A percentile compares a stretch with the other conserved stretches of the same genome.
Conservation (phyloP, 2,888 invertebrate genomes). For the Ophion slaviceki region DNA sequence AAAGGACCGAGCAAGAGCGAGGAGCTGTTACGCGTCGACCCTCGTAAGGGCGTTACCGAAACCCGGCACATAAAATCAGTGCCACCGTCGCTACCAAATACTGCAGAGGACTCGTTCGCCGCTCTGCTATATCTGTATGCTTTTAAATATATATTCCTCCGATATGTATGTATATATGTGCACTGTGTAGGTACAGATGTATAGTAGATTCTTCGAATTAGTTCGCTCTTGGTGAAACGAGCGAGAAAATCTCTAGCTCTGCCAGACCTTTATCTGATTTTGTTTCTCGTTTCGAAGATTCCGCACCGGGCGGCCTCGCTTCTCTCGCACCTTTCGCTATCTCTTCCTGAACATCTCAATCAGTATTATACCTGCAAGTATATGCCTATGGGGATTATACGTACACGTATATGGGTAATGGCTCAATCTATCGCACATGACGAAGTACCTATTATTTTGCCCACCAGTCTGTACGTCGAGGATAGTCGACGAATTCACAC, state of each 20-base stretch:
- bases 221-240: slow-evolving; percentile 57
- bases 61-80: slow-evolving; percentile 65
- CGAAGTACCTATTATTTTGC: background rate
- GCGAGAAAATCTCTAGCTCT: slow-evolving; percentile 46
- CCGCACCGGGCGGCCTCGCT: slow-evolving; percentile 44
- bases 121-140: slow-evolving; percentile 20
- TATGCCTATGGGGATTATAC: background rate
- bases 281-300: slow-evolving; percentile 65
- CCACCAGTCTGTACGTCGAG: background rate
- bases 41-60: slow-evolving; percentile 66
- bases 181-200: background rate
- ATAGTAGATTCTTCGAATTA: slow-evolving; percentile 62
- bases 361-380: slow-evolving; percentile 29
- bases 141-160: background rate
- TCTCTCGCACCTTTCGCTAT: slow-evolving; percentile 55
- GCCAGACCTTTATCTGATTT: slow-evolving; percentile 63
- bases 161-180: slow-evolving; percentile 15
- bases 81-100: slow-evolving; percentile 63
- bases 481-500: no score
- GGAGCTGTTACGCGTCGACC: slow-evolving; percentile 59
- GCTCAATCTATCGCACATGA: background rate
- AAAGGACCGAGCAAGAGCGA: slow-evolving; percentile 39
- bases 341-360: slow-evolving; percentile 64
- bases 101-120: slow-evolving; percentile 52
- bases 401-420: slow-evolving; percentile 3